Base-by-base conservation (phyloP, 2,888 invertebrate genomes). In the Diplazon laetatorius region DNA sequence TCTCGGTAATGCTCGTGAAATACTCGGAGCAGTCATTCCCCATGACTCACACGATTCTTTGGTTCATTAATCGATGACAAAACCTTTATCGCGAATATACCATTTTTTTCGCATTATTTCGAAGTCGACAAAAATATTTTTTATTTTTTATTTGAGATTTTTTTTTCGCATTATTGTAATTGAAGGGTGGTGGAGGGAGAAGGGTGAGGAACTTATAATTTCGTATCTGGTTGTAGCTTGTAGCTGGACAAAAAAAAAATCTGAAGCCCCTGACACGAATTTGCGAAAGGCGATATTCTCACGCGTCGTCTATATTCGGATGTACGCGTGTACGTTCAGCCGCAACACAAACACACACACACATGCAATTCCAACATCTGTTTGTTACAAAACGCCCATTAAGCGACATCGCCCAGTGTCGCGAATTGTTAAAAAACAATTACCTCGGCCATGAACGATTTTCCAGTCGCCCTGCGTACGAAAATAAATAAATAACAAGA, bases 241-340 rank as follows among this genome's bases (percentile, higher is more conserved):
- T n/a, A n/a, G n/a, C n/a, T n/a, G n/a, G n/a, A n/a, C n/a, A n/a
- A n/a, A n/a, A n/a, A n/a, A n/a, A n/a, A n/a, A n/a, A n/a, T n/a
- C n/a, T n/a, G 25, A 65, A 50, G 82, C 81, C 82, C 84, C 82
- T 86, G 85, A 85, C 83, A 86, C 76, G 83, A 72, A 85, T 86
- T 83, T 84, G 74, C 80, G 81, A 80, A 85, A 83, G 85, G 83
- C 82, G 66, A 81, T 72, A 83, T 83, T 82, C 76, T 79, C 78
- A 80, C 79, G 75, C 35, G 57, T 65, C 72, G 69, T 75, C 85
- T 86, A 83, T 85, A 85, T 85, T 85, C 84, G 82, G 85, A 70
- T 78, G 69, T 60, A 80, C 70, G 78, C 74, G 70, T 60, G 81
- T 68, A 80, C 74, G 52, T 48, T 35, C 44, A 57, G 50, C 44